A percentile compares a stretch with the other conserved stretches of the same genome.
Conservation (phyloP, 2,888 invertebrate genomes). For the Fragum whitleyi region DNA sequence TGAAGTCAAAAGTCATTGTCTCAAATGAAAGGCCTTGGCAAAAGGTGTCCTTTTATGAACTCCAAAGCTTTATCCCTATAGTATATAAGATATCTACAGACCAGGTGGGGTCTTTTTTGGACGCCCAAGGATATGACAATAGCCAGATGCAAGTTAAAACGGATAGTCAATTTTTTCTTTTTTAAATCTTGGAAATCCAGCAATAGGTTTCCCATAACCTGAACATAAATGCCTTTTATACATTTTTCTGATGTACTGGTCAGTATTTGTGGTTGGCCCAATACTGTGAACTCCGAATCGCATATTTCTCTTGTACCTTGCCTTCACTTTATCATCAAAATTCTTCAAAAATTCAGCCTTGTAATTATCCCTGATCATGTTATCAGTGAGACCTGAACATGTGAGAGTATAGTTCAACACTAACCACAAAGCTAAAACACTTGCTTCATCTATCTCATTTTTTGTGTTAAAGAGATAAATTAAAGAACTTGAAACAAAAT, state of each 20-base stretch:
- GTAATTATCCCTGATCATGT: not conserved
- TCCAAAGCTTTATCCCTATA: no score
- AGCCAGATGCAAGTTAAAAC: not conserved
- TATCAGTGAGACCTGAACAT: constrained; percentile 7
- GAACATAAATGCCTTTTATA: not conserved
- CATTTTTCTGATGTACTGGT: not conserved
- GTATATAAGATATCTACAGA: no score
- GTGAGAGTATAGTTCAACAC: constrained; percentile 1
- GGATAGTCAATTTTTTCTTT: constrained; percentile 4
- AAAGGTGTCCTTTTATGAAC: no score
- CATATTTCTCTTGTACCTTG: not conserved
- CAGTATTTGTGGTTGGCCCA: not conserved
- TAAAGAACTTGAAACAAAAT: not conserved
- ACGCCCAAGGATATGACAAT: no score
- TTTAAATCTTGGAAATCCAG: constrained; percentile 1
- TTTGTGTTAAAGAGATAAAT: not conserved
- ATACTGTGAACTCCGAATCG: not conserved
- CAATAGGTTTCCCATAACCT: not conserved
- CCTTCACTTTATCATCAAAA: constrained; percentile 16
- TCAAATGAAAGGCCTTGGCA: no score
- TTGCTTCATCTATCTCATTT: not conserved
- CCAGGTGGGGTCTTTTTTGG: no score
- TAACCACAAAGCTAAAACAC: constrained; percentile 1
- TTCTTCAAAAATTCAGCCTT: constrained; percentile 1
- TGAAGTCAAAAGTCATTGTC: no score